Evolutionary conservation across 2,888 invertebrate species (phyloP).

Genomic region (Tridacna crocea): DNA sequence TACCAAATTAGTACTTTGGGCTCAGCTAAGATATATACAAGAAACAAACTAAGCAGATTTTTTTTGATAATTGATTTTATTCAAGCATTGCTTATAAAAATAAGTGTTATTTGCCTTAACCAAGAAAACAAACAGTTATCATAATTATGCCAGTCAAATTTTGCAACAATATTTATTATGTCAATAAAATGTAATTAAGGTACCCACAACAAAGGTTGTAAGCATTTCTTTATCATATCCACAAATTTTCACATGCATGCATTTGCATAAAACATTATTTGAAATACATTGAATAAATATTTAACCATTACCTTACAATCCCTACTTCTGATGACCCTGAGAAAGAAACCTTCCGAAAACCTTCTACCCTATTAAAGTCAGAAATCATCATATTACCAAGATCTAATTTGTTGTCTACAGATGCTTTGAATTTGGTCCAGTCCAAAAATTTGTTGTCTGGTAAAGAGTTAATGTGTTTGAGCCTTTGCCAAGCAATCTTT

Average conservation of each 20-base stretch:
- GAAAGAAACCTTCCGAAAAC: neutral
- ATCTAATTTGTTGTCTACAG: neutral
- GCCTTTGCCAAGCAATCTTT: no score
- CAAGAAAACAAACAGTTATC: neutral
- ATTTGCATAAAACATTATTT: no score
- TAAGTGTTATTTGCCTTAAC: slow-evolving; percentile 14
- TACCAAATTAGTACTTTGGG: neutral
- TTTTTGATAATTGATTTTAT: neutral
- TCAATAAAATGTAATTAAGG: no score
- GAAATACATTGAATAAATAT: no score
- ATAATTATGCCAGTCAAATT: neutral
- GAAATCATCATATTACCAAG: no score
- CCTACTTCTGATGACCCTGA: neutral
- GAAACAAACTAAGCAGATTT: neutral
- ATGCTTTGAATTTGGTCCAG: neutral
- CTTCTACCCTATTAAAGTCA: no score
- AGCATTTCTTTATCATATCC: no score
- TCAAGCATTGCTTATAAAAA: slow-evolving; percentile 9
- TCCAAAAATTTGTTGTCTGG: no score
- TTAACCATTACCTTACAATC: neutral
- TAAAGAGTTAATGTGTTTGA: no score
- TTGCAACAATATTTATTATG: no score
- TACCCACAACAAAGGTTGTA: no score
- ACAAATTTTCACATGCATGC: no score
- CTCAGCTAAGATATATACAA: neutral